These are phyloP conservation scores for Ochlodes sylvanus DNA, from an alignment of 2,888 invertebrate species.

Conservation along the genomic window DNA sequence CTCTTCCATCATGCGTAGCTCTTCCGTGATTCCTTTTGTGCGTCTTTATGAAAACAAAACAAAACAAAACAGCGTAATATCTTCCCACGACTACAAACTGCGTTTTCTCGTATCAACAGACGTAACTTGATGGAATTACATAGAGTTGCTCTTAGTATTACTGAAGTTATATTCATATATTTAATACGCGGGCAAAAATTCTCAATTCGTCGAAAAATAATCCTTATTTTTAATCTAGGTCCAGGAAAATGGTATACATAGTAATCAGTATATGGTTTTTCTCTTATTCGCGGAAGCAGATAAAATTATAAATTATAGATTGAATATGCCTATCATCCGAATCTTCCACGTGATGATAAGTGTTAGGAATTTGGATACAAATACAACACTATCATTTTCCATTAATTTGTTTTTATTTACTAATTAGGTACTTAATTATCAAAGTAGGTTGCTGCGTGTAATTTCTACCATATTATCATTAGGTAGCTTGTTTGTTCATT, in stretches of 20 bases:
- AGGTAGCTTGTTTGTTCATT: neutral
- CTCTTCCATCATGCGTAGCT: neutral
- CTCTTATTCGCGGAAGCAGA: too few species aligned
- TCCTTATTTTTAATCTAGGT: too few species aligned
- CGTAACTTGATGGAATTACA: constrained; percentile 31
- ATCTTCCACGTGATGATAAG: too few species aligned
- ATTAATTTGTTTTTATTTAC: neutral
- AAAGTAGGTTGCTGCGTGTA: neutral
- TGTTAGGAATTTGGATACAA: too few species aligned
- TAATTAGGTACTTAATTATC: neutral
- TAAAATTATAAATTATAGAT: too few species aligned
- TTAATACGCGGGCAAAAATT: too few species aligned
- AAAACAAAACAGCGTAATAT: constrained; percentile 39
- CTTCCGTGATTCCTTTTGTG: neutral
- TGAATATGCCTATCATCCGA: too few species aligned
- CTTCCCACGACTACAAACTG: constrained; percentile 45
- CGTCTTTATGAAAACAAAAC: constrained; percentile 39
- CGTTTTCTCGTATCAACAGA: constrained; percentile 43
- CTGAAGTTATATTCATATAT: too few species aligned
- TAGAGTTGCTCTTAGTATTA: constrained; percentile 30
- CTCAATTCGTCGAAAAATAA: too few species aligned
- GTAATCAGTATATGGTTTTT: too few species aligned
- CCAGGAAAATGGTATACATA: too few species aligned
- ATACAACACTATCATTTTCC: too few species aligned
- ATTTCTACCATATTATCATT: neutral